Percentiles rank a stretch among this genome's conserved stretches.
Conservation (phyloP, 2,113 vertebrate species). For the Zootoca vivipara region DNA sequence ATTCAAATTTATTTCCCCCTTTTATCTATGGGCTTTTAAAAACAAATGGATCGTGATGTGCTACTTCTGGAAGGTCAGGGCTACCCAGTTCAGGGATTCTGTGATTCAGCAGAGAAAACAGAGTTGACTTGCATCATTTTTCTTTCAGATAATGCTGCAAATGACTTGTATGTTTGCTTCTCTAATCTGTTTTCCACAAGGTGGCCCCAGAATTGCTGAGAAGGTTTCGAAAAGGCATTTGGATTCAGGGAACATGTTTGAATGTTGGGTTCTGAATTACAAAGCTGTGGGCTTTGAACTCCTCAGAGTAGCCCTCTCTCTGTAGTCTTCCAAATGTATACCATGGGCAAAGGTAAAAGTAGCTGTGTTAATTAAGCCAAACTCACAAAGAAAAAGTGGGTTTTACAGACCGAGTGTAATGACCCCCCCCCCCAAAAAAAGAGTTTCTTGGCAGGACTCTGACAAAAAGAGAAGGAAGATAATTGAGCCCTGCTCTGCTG, state of each 20-base stretch:
- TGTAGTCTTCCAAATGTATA: neutral
- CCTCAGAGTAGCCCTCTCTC: neutral
- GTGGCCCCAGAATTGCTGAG: neutral
- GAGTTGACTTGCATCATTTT: conserved; percentile 15
- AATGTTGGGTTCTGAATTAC: conserved; percentile 1
- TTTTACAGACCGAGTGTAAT: neutral
- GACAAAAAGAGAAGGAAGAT: conserved; percentile 3
- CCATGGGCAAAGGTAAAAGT: neutral
- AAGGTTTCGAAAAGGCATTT: neutral
- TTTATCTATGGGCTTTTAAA: conserved; percentile 14
- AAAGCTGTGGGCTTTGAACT: conserved; percentile 3
- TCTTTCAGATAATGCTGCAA: conserved; percentile 24
- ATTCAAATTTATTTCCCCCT: conserved; percentile 49
- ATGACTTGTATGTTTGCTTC: neutral
- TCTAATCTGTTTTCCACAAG: neutral
- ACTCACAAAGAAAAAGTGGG: neutral
- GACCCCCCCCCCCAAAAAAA: neutral
- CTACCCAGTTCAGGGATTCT: conserved; percentile 41
- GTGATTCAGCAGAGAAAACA: conserved; percentile 42
- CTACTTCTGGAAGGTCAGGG: conserved; percentile 62
- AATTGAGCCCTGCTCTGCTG: neutral
- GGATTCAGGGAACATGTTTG: neutral
- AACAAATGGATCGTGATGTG: conserved; percentile 51
- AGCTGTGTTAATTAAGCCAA: neutral
- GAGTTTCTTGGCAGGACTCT: neutral